Evolutionary conservation across 2,113 vertebrate species (phyloP).

Genomic region (Riparia riparia): DNA sequence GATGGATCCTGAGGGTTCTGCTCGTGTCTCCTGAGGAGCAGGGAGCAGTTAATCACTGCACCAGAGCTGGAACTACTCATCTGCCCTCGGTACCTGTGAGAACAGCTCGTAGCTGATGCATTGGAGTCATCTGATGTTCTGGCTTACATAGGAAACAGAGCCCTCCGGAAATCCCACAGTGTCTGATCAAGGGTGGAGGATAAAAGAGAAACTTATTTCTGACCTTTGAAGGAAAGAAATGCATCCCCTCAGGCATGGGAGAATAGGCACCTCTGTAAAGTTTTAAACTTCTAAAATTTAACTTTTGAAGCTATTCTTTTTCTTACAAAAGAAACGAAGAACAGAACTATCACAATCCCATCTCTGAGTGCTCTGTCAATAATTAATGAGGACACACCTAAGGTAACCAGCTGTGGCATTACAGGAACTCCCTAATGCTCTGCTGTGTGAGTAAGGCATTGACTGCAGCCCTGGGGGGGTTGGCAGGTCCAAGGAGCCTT

Average conservation of each 20-base stretch:
- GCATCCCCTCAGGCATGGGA: neutral
- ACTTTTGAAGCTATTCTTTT: neutral
- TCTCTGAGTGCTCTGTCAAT: neutral
- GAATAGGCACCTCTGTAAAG: neutral
- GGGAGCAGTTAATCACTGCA: neutral
- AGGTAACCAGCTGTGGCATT: neutral
- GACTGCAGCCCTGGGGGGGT: neutral
- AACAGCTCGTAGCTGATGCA: neutral
- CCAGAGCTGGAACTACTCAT: neutral
- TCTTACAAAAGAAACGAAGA: neutral
- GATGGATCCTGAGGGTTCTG: neutral
- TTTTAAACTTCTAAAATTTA: neutral
- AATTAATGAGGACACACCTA: conserved; percentile 5
- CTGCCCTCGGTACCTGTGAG: neutral
- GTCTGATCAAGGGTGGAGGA: neutral
- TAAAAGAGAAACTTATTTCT: neutral
- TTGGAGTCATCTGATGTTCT: neutral
- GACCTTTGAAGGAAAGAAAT: neutral
- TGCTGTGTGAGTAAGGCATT: neutral
- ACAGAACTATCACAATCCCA: neutral
- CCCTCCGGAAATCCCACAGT: neutral
- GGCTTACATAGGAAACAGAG: neutral
- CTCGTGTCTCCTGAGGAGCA: neutral
- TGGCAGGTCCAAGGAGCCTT: rapidly evolving
- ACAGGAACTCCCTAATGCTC: neutral